Evolutionary conservation across 2,888 invertebrate species (phyloP).

Genomic region (Melangyna quadrimaculata): DNA sequence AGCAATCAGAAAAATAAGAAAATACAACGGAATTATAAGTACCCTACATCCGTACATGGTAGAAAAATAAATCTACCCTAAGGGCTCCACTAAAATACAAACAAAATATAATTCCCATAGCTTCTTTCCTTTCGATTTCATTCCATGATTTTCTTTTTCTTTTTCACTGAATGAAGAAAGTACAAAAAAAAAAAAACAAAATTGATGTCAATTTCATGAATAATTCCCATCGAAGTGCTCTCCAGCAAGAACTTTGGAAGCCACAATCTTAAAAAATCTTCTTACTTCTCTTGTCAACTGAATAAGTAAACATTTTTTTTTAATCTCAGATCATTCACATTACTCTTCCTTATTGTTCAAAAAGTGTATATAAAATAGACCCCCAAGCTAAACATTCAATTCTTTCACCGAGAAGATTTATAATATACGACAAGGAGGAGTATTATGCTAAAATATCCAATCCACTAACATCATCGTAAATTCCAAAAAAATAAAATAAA

Average conservation of each 20-base stretch:
- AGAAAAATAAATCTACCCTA: not conserved
- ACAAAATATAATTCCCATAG: not conserved
- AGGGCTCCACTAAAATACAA: not conserved
- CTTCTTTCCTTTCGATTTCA: not conserved
- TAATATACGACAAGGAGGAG: not conserved
- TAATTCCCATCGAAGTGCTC: constrained; percentile 30
- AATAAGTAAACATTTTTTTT: constrained; percentile 11
- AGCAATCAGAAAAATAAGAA: not conserved
- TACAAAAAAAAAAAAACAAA: not conserved
- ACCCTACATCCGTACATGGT: not conserved
- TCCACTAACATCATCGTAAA: constrained; percentile 26
- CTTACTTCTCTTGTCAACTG: not conserved
- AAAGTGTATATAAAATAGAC: not conserved
- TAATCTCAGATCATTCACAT: constrained; percentile 4
- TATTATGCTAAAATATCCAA: constrained; percentile 19
- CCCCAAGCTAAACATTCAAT: not conserved
- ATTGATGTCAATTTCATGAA: constrained; percentile 35
- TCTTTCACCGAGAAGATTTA: not conserved
- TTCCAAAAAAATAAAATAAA: not conserved
- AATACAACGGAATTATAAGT: not conserved
- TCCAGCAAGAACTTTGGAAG: not conserved
- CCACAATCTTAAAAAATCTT: constrained; percentile 17
- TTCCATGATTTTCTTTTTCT: not conserved
- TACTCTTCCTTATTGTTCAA: constrained; percentile 10
- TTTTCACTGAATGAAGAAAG: no score